Base-by-base conservation (phyloP, 2,888 invertebrate genomes). In the Sceliomorpha sp. region DNA sequence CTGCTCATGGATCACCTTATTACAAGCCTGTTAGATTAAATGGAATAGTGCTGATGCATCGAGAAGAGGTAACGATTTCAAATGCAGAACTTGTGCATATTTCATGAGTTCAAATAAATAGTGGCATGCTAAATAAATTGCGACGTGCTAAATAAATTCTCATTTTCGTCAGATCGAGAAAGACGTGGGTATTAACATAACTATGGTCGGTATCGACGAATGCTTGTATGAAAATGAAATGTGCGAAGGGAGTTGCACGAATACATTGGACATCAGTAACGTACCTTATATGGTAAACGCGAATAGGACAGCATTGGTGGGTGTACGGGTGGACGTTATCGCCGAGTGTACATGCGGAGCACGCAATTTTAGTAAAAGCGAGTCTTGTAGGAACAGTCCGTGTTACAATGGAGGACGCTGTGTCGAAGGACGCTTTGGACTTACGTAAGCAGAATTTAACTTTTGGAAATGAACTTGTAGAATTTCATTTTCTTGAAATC, bases 401-500 rank as follows among this genome's bases (percentile, higher is more conserved):
- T 99, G 99, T 85, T 95, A 96, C 85, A 99, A 99, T 88, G 98
- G 98, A 14, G 99, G 99, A 2, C 93, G 97, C 17, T 99, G 99
- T 89, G 92, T 95, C 68, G 97, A 98, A 90, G 95, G 95, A 10
- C 92, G 96, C 78, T 96, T 95, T 82, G 97, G 96, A 6, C 91
- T 95, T 14, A 91, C 93, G 72, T 88, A 56, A 83, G 82, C 32
- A 50, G 17, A n/a, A n/a, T n/a, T n/a, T n/a, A n/a, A n/a, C n/a
- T n/a, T n/a, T n/a, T n/a, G n/a, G n/a, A n/a, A n/a, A n/a, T n/a
- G n/a, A n/a, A n/a, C n/a, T n/a, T n/a, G n/a, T n/a, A n/a, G n/a
- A n/a, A n/a, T n/a, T n/a, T n/a, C n/a, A n/a, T n/a, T n/a, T n/a
- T n/a, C n/a, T n/a, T n/a, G n/a, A n/a, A n/a, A n/a, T n/a, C n/a